Conservation (phyloP, 2,113 vertebrate genomes). For the Sisor rabdophorus region DNA sequence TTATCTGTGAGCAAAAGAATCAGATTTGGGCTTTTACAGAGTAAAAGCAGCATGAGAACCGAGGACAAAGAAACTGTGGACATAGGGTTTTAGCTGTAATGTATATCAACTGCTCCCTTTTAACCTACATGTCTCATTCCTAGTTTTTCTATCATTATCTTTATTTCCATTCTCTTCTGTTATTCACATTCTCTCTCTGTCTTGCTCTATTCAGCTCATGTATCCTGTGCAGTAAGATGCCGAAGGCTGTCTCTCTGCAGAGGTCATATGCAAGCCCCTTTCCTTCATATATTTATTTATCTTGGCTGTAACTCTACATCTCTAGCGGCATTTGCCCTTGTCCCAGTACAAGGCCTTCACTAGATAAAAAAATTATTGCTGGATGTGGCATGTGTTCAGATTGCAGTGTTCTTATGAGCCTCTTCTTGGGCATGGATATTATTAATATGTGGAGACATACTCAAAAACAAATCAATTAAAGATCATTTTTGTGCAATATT, state of each 20-base stretch:
- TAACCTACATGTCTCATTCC: too few relatives aligned
- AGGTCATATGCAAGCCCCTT: conserved; percentile 50
- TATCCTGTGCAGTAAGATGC: conserved; percentile 43
- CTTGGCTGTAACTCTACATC: conserved; percentile 27
- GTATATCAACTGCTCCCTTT: too few relatives aligned
- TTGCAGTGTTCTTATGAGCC: not conserved
- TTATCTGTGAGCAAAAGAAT: too few relatives aligned
- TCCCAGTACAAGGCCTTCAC: conserved; percentile 5
- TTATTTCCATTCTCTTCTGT: not conserved
- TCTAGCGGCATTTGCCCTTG: conserved; percentile 1
- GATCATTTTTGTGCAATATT: too few relatives aligned
- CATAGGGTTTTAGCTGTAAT: too few relatives aligned
- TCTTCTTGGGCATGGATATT: not conserved
- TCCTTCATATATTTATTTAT: conserved; percentile 47
- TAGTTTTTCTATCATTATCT: not conserved
- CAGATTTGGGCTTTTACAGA: too few relatives aligned
- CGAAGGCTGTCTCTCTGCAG: conserved; percentile 49
- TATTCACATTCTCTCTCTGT: not conserved
- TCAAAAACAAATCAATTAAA: not conserved
- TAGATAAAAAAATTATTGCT: conserved; percentile 20
- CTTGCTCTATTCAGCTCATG: conserved; percentile 38
- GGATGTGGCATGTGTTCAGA: not conserved
- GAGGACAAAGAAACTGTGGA: too few relatives aligned
- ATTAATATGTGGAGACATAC: too few relatives aligned
- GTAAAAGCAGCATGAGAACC: too few relatives aligned